Conservation (phyloP, 1,140 invertebrate species). For the Polyergus mexicanus region DNA sequence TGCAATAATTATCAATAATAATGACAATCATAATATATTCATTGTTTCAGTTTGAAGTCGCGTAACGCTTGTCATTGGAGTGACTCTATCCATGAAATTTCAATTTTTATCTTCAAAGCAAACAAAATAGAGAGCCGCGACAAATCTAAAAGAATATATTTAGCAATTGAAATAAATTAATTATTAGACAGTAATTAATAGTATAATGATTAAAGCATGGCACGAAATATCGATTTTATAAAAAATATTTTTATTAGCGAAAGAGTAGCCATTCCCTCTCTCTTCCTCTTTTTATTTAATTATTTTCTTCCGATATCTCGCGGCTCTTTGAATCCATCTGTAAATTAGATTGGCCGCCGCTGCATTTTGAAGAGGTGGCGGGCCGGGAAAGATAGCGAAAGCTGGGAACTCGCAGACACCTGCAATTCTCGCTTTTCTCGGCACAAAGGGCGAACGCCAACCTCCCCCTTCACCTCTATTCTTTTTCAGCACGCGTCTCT, state of each 20-base stretch:
- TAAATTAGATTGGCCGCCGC: constrained; percentile 68
- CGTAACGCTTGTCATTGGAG: not conserved
- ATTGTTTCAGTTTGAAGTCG: not conserved
- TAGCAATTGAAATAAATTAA: not conserved
- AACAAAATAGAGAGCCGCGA: constrained; percentile 1
- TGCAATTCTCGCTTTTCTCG: constrained; percentile 18
- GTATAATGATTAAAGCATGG: no score
- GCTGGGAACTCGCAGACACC: constrained; percentile 35
- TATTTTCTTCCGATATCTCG: constrained; percentile 70
- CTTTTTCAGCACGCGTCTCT: constrained; percentile 49
- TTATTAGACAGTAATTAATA: no score
- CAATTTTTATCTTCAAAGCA: no score
- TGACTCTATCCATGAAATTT: not conserved
- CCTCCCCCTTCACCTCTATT: not conserved
- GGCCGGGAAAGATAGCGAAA: not conserved
- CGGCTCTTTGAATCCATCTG: constrained; percentile 58
- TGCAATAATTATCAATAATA: not conserved
- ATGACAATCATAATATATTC: not conserved
- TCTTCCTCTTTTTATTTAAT: constrained; percentile 63
- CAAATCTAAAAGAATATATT: not conserved
- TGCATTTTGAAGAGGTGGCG: not conserved
- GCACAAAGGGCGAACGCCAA: constrained; percentile 1
- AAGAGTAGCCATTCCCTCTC: constrained; percentile 50
- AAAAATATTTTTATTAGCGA: constrained; percentile 59
- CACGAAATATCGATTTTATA: not conserved